Conservation (phyloP, 2,113 vertebrate species). For the Raja brachyura region DNA sequence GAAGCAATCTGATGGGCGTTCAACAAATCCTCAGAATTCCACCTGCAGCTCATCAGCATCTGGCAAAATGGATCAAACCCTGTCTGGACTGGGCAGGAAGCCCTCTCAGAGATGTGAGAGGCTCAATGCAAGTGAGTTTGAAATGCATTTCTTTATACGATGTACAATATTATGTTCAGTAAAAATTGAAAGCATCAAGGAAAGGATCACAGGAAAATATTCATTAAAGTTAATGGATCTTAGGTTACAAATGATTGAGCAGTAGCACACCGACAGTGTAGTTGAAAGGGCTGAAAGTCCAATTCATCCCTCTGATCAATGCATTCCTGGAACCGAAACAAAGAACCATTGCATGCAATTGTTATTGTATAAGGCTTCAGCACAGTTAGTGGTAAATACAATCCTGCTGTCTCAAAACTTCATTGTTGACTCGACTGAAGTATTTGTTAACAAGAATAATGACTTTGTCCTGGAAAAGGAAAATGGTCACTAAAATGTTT, state of each 20-base stretch:
- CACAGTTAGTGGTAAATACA: neutral
- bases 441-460: neutral
- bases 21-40: slow-evolving; percentile 61
- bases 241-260: neutral
- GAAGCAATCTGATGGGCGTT: slow-evolving; percentile 58
- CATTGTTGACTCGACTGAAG: neutral
- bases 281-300: neutral
- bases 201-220: neutral
- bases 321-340: neutral
- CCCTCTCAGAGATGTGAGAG: slow-evolving; percentile 75
- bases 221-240: neutral
- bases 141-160: neutral
- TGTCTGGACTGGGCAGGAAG: slow-evolving; percentile 70
- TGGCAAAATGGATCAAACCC: slow-evolving; percentile 64
- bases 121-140: slow-evolving; percentile 75
- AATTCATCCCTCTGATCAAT: neutral
- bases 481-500: neutral
- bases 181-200: neutral
- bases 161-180: neutral
- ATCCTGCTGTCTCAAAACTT: neutral
- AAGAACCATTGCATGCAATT: neutral
- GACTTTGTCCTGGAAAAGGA: neutral
- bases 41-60: slow-evolving; percentile 62
- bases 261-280: no score
- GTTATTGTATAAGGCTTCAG: neutral